A percentile compares a stretch with the other conserved stretches of the same genome.
phyloP scores from a whole-genome alignment of 2,888 invertebrate genomes.

The Lasioglossum leucozonium region DNA sequence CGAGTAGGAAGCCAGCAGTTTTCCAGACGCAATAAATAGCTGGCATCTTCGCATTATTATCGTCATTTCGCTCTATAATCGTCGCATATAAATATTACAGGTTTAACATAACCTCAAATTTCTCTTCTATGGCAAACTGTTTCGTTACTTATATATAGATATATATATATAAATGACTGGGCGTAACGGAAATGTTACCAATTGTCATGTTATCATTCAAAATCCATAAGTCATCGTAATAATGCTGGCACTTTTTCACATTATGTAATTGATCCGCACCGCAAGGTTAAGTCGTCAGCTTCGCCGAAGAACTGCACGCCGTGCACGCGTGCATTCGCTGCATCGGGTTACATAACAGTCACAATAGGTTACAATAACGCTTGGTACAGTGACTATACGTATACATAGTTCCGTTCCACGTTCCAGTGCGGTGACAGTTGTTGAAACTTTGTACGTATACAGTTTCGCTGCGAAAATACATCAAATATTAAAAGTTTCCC shows the following conservation, averaged over 20 bases:
- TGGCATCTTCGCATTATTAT: slow-evolving; percentile 42
- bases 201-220: neutral
- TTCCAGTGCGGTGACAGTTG: neutral
- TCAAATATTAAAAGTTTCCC: neutral
- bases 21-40: slow-evolving; percentile 14
- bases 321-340: neutral
- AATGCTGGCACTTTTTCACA: slow-evolving; percentile 6
- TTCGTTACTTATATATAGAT: neutral
- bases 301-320: neutral
- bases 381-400: neutral
- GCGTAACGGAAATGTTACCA: neutral
- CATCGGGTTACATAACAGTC: slow-evolving; percentile 17
- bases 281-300: slow-evolving; percentile 18
- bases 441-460: neutral
- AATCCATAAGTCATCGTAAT: slow-evolving; percentile 17
- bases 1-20: slow-evolving; percentile 9
- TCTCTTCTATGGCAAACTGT: neutral
- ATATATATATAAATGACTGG: neutral
- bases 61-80: slow-evolving; percentile 35
- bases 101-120: slow-evolving; percentile 30
- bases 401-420: neutral
- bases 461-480: neutral
- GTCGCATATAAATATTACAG: slow-evolving; percentile 1
- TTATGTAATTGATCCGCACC: slow-evolving; percentile 23
- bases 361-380: neutral